Evolutionary conservation across 2,113 vertebrate species (phyloP), one percentile per base, ranked within the genome.

Genomic region (Phalacrocorax pelagicus): DNA sequence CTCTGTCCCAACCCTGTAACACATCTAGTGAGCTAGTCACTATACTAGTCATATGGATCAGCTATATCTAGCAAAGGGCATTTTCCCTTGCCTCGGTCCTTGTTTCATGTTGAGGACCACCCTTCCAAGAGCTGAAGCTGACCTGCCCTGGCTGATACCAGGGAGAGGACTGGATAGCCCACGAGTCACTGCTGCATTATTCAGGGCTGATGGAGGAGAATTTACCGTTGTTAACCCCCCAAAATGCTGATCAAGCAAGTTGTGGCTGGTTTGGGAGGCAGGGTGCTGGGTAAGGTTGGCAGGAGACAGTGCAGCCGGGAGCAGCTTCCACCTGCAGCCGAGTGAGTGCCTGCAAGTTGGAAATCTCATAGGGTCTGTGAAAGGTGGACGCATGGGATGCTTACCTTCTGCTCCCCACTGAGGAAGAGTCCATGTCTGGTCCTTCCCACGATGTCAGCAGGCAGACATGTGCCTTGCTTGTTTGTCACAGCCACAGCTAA

Each of bases 331-430:
- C 36, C 42, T 10, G 10, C 46, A 36, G 93, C 86, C 61, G 0
- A 44, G 57, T 13, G 12, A 42, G 18, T 2, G 0, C 9, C 40
- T 1, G 2, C 0, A 2, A 23, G 27, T 19, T 27, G 58, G 32
- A n/a, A 66, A 67, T 30, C 24, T 59, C 2, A 0, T 42, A 61
- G 34, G 38, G 22, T 52, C 59, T 19, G 11, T 29, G 30, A n/a
- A 42, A n/a, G 26, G 13, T 77, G 40, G n/a, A 44, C 62, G 57
- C 8, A 2, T 55, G 63, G 46, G 40, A 30, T 2, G 0, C 20
- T 84, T 16, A 24, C 29, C 36, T 38, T 34, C 34, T 70, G 34
- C 69, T 85, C 30, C 55, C 24, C 44, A 8, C 27, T 0, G 0
- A 79, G 63, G 75, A 63, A 22, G 15, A 26, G 29, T 29, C 74